phyloP scores from a whole-genome alignment of 2,888 invertebrate species.

The Julus scanicus region DNA sequence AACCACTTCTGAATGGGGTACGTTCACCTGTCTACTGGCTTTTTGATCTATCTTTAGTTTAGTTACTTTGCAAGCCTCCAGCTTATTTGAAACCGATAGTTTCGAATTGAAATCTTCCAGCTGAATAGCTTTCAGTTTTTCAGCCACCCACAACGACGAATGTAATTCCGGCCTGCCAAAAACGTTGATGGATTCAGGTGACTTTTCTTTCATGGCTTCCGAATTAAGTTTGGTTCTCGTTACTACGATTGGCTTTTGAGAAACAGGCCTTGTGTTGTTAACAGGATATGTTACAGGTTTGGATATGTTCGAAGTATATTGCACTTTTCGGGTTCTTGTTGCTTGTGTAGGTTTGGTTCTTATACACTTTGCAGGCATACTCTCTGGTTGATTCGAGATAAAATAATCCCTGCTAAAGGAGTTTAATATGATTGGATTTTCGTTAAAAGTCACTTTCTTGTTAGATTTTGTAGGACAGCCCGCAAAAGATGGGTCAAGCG shows the following conservation, averaged over 20 bases:
- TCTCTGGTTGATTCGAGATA: background rate
- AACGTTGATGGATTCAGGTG: background rate
- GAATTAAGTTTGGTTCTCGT: background rate
- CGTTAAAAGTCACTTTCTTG: conserved; percentile 50
- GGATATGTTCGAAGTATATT: background rate
- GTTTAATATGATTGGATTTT: conserved; percentile 36
- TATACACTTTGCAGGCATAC: background rate
- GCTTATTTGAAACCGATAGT: conserved; percentile 13
- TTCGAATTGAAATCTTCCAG: conserved; percentile 31
- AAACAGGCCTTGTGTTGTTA: background rate
- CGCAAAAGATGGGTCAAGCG: background rate
- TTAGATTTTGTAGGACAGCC: background rate
- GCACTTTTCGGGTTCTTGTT: background rate
- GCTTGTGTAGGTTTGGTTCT: background rate
- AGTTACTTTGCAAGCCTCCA: conserved; percentile 27
- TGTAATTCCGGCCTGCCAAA: conserved; percentile 28
- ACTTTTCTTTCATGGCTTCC: background rate
- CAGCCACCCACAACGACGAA: conserved; percentile 41
- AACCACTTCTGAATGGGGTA: conserved; percentile 43
- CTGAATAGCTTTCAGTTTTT: conserved; percentile 36
- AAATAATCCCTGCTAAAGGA: background rate
- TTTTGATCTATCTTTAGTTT: conserved; percentile 6
- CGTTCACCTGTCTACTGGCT: conserved; percentile 13
- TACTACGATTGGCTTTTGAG: background rate
- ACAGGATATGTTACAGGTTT: background rate